Evolutionary conservation across 2,113 vertebrate genomes (phyloP).

Genomic region (Epinephelus lanceolatus): DNA sequence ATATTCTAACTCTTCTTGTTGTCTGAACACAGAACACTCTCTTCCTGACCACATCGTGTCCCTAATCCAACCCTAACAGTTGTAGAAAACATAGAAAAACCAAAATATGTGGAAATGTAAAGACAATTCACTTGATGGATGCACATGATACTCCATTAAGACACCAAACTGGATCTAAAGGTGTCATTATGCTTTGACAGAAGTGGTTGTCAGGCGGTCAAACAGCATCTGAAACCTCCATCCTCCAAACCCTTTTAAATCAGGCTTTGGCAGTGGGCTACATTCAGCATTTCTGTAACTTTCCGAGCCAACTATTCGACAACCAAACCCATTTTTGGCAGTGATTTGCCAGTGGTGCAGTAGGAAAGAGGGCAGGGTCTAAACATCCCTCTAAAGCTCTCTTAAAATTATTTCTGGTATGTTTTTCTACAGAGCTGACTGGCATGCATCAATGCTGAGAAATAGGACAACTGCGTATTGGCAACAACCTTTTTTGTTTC

Average conservation of each 20-base stretch:
- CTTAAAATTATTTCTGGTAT: background rate
- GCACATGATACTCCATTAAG: background rate
- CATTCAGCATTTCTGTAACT: background rate
- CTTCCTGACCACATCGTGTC: background rate
- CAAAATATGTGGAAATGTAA: background rate
- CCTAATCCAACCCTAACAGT: background rate
- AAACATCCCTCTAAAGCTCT: too few species aligned
- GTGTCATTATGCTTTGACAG: background rate
- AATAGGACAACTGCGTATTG: too few species aligned
- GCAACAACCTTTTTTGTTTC: too few species aligned
- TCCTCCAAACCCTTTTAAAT: background rate
- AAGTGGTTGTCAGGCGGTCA: background rate
- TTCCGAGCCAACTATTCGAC: background rate
- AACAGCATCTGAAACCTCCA: background rate
- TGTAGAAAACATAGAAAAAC: conserved; percentile 5
- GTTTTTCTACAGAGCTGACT: too few species aligned
- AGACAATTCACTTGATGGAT: background rate
- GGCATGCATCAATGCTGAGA: too few species aligned
- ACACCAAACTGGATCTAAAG: background rate
- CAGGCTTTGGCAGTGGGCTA: too few species aligned
- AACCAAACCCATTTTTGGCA: background rate
- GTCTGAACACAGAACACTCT: background rate
- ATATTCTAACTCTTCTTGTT: background rate
- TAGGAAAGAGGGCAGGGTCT: background rate
- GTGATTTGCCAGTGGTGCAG: background rate